These are phyloP conservation scores for Onychomys torridus DNA, from an alignment of 2,797 vertebrate species.

Conservation along the genomic window DNA sequence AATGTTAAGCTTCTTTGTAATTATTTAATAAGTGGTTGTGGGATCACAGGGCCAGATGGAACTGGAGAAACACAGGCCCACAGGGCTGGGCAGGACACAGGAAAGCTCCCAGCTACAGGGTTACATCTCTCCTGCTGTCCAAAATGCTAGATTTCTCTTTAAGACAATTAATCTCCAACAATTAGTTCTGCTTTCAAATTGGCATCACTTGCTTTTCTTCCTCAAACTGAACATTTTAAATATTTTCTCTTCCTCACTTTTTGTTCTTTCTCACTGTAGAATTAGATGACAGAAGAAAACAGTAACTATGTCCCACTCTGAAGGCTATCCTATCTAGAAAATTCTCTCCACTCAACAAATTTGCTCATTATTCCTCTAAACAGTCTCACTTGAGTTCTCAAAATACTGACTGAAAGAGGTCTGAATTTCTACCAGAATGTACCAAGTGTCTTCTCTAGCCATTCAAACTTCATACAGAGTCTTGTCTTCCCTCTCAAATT, in stretches of 20 bases:
- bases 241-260: background rate
- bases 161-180: background rate
- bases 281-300: too few species aligned
- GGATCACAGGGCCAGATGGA: too few species aligned
- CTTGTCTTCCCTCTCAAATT: background rate
- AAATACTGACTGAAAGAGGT: background rate
- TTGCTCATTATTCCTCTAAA: background rate
- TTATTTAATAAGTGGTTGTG: too few species aligned
- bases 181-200: background rate
- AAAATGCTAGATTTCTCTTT: background rate
- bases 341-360: background rate
- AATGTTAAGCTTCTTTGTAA: too few species aligned
- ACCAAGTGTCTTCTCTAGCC: background rate
- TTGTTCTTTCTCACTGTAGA: background rate
- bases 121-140: background rate
- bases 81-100: too few species aligned
- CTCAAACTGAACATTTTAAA: background rate
- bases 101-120: too few species aligned
- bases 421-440: background rate
- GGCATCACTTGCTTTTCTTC: too few species aligned
- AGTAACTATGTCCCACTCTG: background rate
- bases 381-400: background rate
- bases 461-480: too few species aligned
- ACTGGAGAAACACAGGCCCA: too few species aligned
- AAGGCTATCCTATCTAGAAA: background rate